Percentiles rank a stretch among this genome's conserved stretches.
phyloP scores from a whole-genome alignment of 1,140 invertebrate genomes.

The Sesamia nonagrioides region DNA sequence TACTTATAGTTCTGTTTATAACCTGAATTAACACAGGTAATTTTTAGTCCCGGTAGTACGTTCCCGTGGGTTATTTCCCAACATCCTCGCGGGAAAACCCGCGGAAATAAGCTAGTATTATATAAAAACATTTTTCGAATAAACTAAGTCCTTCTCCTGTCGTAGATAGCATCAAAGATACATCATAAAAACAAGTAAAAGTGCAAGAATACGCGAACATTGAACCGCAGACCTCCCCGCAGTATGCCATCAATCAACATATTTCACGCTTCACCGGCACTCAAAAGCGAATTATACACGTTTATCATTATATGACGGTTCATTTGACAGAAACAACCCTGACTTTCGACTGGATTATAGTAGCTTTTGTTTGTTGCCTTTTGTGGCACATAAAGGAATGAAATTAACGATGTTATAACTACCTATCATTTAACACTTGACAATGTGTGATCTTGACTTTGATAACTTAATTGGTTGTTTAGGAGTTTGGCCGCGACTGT shows the following conservation, averaged over 20 bases:
- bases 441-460: constrained; percentile 16
- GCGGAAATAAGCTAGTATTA: too few relatives aligned
- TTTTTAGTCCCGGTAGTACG: too few relatives aligned
- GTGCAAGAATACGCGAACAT: constrained; percentile 37
- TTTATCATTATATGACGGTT: constrained; percentile 36
- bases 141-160: constrained; percentile 9
- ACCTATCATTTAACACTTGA: neutral
- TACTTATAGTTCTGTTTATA: too few relatives aligned
- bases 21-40: too few relatives aligned
- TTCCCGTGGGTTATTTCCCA: too few relatives aligned
- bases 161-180: neutral
- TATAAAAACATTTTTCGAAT: neutral
- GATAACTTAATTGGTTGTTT: neutral
- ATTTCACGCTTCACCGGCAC: constrained; percentile 34
- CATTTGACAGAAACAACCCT: constrained; percentile 25
- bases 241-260: constrained; percentile 39
- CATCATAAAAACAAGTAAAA: constrained; percentile 42
- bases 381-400: constrained; percentile 5
- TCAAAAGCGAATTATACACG: constrained; percentile 22
- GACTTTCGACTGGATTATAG: constrained; percentile 37
- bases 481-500: constrained; percentile 5
- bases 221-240: constrained; percentile 43
- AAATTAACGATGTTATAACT: constrained; percentile 12
- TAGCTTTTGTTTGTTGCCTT: constrained; percentile 4
- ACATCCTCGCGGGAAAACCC: too few relatives aligned